Evolutionary conservation across 2,888 invertebrate genomes (phyloP), one percentile per base, ranked within the genome.

Genomic region (Laspeyria flexula): DNA sequence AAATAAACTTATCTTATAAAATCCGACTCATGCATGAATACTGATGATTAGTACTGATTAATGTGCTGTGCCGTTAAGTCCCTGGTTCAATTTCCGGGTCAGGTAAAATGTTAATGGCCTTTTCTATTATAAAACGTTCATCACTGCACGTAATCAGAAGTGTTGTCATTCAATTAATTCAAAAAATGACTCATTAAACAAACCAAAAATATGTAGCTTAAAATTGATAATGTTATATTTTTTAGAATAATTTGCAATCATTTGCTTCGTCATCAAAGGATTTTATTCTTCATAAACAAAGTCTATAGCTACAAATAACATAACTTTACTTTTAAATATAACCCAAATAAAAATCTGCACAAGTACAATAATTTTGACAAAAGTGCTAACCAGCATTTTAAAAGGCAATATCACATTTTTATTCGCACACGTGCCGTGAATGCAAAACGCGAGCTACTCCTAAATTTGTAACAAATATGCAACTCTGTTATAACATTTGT

Each of bases 371-470:
- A 44, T 44, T 44, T 38, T 18, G 11, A 38, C 13, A 23, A 38
- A 44, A 44, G 21, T 27, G n/a, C 40, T 41, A 29, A 40, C 40
- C 40, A 40, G 27, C 29, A 25, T 47, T 44, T 45, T 47, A 42
- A 42, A 47, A 12, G 37, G 29, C 16, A 12, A 42, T 23, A 25
- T 35, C 23, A 18, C 35, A 47, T 42, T 47, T 39, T 47, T 47
- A 47, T 30, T 12, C 30, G 35, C 15, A 30, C 29, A 37, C 47
- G 41, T 47, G 41, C 47, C 12, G n/a, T 1, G 41, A 42, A 11
- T 47, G 41, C 23, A 37, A 47, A 47, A 42, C n/a, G 23, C 2
- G 23, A 16, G 16, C 16, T 16, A n/a, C 35, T 41, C 12, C 21
- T 47, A 47, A 41, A 47, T 47, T 47, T 23, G 23, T 21, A 40